A percentile compares a stretch with the other conserved stretches of the same genome.
Evolutionary conservation across 2,797 vertebrate genomes (phyloP).

Genomic region (Spea hammondii): DNA sequence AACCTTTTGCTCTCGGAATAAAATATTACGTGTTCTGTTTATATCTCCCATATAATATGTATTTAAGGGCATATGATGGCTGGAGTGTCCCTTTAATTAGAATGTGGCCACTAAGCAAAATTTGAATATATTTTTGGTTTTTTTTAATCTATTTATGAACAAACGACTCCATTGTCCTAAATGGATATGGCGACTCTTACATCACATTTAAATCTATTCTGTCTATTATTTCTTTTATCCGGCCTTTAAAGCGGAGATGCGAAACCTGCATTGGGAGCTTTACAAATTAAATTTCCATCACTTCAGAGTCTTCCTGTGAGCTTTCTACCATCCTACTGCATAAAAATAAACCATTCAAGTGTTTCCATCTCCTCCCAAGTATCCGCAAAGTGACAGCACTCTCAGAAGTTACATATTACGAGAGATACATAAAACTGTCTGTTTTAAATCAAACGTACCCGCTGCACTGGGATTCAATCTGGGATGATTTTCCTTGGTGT

Average conservation of each 20-base stretch:
- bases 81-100: too few relatives aligned
- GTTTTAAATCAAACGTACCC: constrained; percentile 46
- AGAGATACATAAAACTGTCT: constrained; percentile 50
- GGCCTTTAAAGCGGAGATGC: constrained; percentile 40
- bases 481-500: constrained; percentile 14
- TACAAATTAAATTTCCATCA: constrained; percentile 47
- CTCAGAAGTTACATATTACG: constrained; percentile 47
- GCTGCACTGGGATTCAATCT: constrained; percentile 36
- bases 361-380: constrained; percentile 25
- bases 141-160: constrained; percentile 17
- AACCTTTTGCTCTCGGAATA: too few relatives aligned
- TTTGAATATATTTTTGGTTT: too few relatives aligned
- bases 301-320: constrained; percentile 40
- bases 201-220: constrained; percentile 26
- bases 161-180: constrained; percentile 23
- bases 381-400: constrained; percentile 46
- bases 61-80: too few relatives aligned
- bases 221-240: constrained; percentile 33
- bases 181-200: constrained; percentile 14
- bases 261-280: constrained; percentile 42
- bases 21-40: too few relatives aligned
- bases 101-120: too few relatives aligned
- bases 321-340: constrained; percentile 48
- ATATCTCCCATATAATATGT: too few relatives aligned
- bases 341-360: constrained; percentile 49